Base-by-base conservation (phyloP, 2,797 vertebrate species). In the Rhinatrema bivittatum region DNA sequence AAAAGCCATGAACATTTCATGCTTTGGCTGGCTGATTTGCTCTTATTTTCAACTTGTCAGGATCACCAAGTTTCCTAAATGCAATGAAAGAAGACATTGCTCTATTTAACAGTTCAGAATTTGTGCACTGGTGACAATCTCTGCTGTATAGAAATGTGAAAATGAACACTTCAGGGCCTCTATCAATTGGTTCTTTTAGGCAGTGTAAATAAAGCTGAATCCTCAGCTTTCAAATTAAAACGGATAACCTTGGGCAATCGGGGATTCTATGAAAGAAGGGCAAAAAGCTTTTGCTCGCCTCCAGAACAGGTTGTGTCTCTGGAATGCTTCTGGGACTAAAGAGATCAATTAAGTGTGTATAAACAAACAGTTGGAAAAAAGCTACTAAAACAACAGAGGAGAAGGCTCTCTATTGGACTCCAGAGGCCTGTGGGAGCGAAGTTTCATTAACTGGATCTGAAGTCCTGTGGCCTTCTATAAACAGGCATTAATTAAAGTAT, bases 401-500 rank as follows among this genome's bases (percentile, higher is more conserved):
- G 86, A 83, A 81, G 82, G 88, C 84, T 94, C 87, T 89, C 79
- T 82, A 87, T 86, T 86, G 87, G 90, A 87, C 89, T 89, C 89
- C 74, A 82, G 88, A 87, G 90, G 88, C 89, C 84, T 86, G 82
- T 81, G 76, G 77, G 88, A 89, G 88, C 70, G 78, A 90, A 93
- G 90, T 97, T 94, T 96, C 91, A 95, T 96, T 97, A 96, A 92
- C 87, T 90, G 83, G 82, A 89, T 84, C 87, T 87, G 78, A 82
- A 87, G 88, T 91, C 87, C 87, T 88, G 87, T 89, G 90, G 86
- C 89, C 88, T 86, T 86, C 85, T 87, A 92, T 96, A 96, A 97
- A 95, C 90, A 95, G 88, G 91, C 93, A 92, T 94, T 96, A 96
- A 98, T 99, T 97, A 97, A 92, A 90, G 90, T 91, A 86, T 92